Evolutionary conservation across 2,888 invertebrate species (phyloP), one percentile per base, ranked within the genome.

Genomic region (Sturmia bella): DNA sequence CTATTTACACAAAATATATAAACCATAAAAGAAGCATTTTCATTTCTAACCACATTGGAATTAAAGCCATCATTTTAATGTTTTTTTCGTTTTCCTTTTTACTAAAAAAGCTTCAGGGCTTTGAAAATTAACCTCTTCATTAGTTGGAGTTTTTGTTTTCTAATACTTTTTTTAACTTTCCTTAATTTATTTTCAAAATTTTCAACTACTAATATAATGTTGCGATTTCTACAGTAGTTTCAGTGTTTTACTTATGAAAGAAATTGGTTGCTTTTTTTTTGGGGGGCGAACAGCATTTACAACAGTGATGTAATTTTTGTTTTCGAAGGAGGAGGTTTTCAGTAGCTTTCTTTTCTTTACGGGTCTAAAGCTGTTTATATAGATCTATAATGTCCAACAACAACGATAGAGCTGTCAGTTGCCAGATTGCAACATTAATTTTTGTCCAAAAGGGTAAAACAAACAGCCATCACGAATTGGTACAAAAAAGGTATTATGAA

Each of bases 201-300:
- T 15, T 12, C 13, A 64, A 19, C 6, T 50, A 61, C 27, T 77
- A 70, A 70, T 27, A 56, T 19, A 19, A n/a, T 37, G 37, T 57
- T 52, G 72, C 54, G 13, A 59, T 54, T 73, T 43, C 63, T 72
- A 57, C 50, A 77, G 45, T 79, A 69, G 52, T 13, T 15, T 5
- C 21, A 7, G 54, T 32, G 0, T 61, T 13, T 39, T 6, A 7
- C 4, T 21, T n/a, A 6, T 57, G 32, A 5, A 37, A 9, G 5
- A 13, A 61, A 24, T 50, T 48, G 39, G 2, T 17, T 3, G 12
- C n/a, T 24, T 24, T 6, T 19, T 7, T n/a, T n/a, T n/a, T n/a
- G n/a, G n/a, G n/a, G n/a, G n/a, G n/a, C n/a, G 7, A 41, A 61
- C n/a, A 11, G 13, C 59, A 61, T 57, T 37, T 45, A 17, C 61